Conservation (phyloP, 2,888 invertebrate genomes). For the Microdon myrmicae region DNA sequence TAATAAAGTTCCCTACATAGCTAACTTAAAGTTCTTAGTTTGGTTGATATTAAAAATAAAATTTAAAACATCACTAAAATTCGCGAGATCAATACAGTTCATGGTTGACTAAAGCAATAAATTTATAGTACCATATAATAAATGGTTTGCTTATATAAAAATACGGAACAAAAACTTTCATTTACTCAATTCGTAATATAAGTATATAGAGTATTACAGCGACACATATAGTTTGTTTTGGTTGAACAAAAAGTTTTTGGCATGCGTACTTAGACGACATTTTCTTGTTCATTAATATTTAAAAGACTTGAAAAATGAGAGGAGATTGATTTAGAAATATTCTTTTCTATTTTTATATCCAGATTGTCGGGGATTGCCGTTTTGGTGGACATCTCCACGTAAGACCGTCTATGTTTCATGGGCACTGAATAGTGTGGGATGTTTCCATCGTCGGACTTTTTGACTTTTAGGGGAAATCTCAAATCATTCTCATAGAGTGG, state of each 20-base stretch:
- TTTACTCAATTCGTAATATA: background rate
- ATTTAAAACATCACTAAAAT: background rate
- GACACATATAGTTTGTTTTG: slow-evolving; percentile 39
- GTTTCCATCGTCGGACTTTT: slow-evolving; percentile 55
- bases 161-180: slow-evolving; percentile 2
- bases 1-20: too few relatives aligned
- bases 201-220: slow-evolving; percentile 30
- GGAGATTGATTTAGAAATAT: slow-evolving; percentile 65
- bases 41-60: background rate
- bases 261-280: slow-evolving; percentile 47
- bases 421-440: slow-evolving; percentile 61
- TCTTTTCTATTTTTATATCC: slow-evolving; percentile 64
- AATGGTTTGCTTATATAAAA: background rate
- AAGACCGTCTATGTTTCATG: slow-evolving; percentile 64
- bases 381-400: slow-evolving; percentile 65
- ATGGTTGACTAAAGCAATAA: background rate
- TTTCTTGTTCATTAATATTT: slow-evolving; percentile 62
- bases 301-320: slow-evolving; percentile 66
- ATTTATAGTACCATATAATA: background rate
- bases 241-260: too few relatives aligned
- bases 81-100: slow-evolving; percentile 2
- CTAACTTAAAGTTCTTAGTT: too few relatives aligned
- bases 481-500: slow-evolving; percentile 66
- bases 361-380: slow-evolving; percentile 63
- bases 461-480: slow-evolving; percentile 63